Conservation (phyloP, 23 tunicate species). For the Trididemnum nubilum region DNA sequence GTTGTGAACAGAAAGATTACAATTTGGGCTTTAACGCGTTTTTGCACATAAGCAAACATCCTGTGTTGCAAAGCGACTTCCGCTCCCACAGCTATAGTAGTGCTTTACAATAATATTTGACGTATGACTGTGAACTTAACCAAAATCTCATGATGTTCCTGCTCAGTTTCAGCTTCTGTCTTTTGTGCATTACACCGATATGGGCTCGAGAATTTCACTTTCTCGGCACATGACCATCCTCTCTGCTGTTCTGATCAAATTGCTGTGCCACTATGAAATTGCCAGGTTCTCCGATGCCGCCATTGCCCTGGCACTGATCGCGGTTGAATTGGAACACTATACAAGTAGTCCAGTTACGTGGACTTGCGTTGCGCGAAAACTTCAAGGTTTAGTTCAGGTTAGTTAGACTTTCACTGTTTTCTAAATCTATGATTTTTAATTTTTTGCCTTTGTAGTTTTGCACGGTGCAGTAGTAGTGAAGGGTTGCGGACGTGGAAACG, state of each 20-base stretch:
- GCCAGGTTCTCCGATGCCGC: conserved; percentile 66
- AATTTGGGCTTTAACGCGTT: too few relatives aligned
- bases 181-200: conserved; percentile 48
- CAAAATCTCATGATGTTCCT: too few relatives aligned
- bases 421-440: neutral
- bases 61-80: too few relatives aligned
- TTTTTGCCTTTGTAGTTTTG: neutral
- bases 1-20: too few relatives aligned
- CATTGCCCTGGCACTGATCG: conserved; percentile 61
- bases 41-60: too few relatives aligned
- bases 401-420: neutral
- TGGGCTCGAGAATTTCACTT: conserved; percentile 18
- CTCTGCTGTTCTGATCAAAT: conserved; percentile 33
- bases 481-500: too few relatives aligned
- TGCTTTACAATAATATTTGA: too few relatives aligned
- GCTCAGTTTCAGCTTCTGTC: conserved; percentile 60
- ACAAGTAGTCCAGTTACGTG: conserved; percentile 32
- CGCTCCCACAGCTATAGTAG: too few relatives aligned
- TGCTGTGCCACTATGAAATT: conserved; percentile 45
- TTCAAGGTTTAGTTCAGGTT: conserved; percentile 62
- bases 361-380: conserved; percentile 46
- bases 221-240: conserved; percentile 39
- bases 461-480: neutral
- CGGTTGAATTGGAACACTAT: conserved; percentile 46
- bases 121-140: too few relatives aligned